A percentile compares a stretch with the other conserved stretches of the same genome.
Evolutionary conservation across 1,140 invertebrate genomes (phyloP).

Genomic region (Leptinotarsa undecemlineata): DNA sequence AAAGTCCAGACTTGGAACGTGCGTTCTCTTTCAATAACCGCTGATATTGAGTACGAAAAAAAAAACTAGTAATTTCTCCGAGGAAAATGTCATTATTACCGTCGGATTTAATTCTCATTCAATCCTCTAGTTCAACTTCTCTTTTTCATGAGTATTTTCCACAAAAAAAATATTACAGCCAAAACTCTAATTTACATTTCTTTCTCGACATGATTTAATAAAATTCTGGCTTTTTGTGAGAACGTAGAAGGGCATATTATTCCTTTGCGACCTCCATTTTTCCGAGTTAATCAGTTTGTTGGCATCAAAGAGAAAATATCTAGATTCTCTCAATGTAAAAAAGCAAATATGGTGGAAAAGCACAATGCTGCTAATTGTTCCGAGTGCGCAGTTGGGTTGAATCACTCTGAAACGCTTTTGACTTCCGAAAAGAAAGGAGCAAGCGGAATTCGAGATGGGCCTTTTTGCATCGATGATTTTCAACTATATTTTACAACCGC

Average conservation of each 20-base stretch:
- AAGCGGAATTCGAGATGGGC: neutral
- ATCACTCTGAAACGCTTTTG: neutral
- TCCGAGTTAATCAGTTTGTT: neutral
- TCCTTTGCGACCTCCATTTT: neutral
- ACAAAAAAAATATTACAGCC: neutral
- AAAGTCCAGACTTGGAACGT: too few relatives aligned
- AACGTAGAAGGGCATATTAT: neutral
- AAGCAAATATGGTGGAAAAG: neutral
- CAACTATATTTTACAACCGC: too few relatives aligned
- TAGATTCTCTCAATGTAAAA: neutral
- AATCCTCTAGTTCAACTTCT: neutral
- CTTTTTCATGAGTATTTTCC: neutral
- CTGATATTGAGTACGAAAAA: too few relatives aligned
- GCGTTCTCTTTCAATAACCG: too few relatives aligned
- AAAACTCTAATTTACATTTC: slow-evolving; percentile 3
- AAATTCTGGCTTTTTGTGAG: neutral
- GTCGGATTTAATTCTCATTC: too few relatives aligned
- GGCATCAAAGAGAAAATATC: slow-evolving; percentile 1
- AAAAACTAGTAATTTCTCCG: too few relatives aligned
- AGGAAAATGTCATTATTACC: too few relatives aligned
- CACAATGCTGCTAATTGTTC: neutral
- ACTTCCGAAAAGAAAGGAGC: neutral
- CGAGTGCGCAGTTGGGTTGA: neutral
- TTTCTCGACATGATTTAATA: neutral
- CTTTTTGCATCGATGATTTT: too few relatives aligned